Base-by-base conservation (phyloP, 2,113 vertebrate species). In the Sebastes schlegelii region DNA sequence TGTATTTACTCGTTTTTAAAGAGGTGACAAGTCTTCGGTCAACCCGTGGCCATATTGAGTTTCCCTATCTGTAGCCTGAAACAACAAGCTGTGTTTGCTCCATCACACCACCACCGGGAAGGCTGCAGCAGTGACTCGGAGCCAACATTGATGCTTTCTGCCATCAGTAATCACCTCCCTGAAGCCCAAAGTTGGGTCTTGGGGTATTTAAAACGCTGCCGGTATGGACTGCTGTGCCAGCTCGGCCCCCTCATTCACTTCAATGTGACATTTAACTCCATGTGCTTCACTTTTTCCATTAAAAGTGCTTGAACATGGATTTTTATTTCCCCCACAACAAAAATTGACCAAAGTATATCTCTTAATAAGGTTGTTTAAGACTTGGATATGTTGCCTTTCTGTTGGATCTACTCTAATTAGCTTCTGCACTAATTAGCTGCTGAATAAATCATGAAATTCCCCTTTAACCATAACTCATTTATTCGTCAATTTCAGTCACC, bases 1-100 rank as follows among this genome's bases (percentile, higher is more conserved):
- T 19, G 45, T 63, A 90, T 92, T 91, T 92, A 84, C 76, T 81
- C 6, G 43, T 82, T 88, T 88, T 94, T 92, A 90, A 93, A 89
- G 91, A 93, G 85, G 90, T 92, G 91, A 84, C 80, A 92, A 92
- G 78, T 83, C 82, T 84, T 65, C 58, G 61, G 77, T 91, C 63
- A 78, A 86, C 69, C 72, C 17, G 52, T 54, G 55, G 73, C 5
- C 69, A 60, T 84, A 88, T 90, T 82, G 65, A 69, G 78, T 92
- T 84, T 86, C 89, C 61, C 55, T 52, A 45, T 80, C 80, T 85
- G 68, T 81, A 19, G 70, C 76, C 46, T 81, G 80, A 73, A 90
- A 90, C 82, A 76, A 86, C 81, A 77, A 87, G 63, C 48, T 71
- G 60, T 46, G 13, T 78, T 75, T 70, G 34, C 69, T 77, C 80